Conservation (phyloP, 2,888 invertebrate genomes). For the Liposcelis brunnea region DNA sequence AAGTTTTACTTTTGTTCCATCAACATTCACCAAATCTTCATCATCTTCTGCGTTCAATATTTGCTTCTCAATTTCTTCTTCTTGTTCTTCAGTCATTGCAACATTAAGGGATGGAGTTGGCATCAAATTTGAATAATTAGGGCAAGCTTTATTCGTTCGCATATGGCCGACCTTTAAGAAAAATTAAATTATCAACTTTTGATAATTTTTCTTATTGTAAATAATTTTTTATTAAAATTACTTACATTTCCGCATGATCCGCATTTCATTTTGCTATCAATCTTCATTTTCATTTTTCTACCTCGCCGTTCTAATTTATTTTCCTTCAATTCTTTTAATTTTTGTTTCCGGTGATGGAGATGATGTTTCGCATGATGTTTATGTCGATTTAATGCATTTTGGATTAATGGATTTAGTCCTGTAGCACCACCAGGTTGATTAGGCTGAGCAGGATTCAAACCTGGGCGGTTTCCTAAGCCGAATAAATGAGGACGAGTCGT, state of each 20-base stretch:
- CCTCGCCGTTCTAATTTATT: slow-evolving; percentile 26
- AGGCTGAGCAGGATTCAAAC: not conserved
- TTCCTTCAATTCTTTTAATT: slow-evolving; percentile 6
- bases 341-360: slow-evolving; percentile 1
- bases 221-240: slow-evolving; percentile 31
- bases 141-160: slow-evolving; percentile 95
- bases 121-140: slow-evolving; percentile 52
- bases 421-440: not conserved
- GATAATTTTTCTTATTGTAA: slow-evolving; percentile 25
- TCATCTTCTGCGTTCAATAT: slow-evolving; percentile 48
- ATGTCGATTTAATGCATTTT: not conserved
- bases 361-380: slow-evolving; percentile 11
- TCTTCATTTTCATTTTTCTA: slow-evolving; percentile 62
- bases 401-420: not conserved
- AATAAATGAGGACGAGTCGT: not conserved
- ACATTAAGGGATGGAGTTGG: slow-evolving; percentile 44
- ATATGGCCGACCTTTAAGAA: slow-evolving; percentile 38
- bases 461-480: not conserved
- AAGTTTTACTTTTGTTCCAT: slow-evolving; percentile 84
- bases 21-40: slow-evolving; percentile 79
- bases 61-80: slow-evolving; percentile 59
- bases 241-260: slow-evolving; percentile 89
- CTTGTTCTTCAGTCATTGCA: slow-evolving; percentile 61
- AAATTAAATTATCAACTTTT: slow-evolving; percentile 17
- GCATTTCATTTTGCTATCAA: slow-evolving; percentile 82